phyloP scores from a whole-genome alignment of 37 sponge, comb jelly and placozoan species.

The Crambe crambe region DNA sequence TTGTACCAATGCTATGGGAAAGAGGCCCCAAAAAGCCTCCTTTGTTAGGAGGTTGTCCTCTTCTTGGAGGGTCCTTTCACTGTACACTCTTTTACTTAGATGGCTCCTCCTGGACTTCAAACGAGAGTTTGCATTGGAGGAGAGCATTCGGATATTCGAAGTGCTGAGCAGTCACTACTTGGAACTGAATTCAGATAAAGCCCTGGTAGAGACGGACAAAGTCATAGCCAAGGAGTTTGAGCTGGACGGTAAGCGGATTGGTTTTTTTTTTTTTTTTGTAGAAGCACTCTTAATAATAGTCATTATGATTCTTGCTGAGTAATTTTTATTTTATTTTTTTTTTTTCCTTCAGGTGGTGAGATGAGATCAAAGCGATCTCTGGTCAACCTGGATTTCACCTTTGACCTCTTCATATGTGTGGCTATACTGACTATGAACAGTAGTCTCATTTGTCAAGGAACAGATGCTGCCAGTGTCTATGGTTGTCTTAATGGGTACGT shows the following conservation, averaged over 20 bases:
- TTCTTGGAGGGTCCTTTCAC: too few species aligned
- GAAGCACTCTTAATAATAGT: too few species aligned
- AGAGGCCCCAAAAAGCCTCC: too few species aligned
- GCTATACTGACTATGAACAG: conserved; percentile 69
- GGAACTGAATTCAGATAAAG: conserved; percentile 79
- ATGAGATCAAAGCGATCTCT: conserved; percentile 10
- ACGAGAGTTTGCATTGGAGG: conserved; percentile 80
- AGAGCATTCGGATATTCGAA: conserved; percentile 85
- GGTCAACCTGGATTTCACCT: conserved; percentile 76
- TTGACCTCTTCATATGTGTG: conserved; percentile 87
- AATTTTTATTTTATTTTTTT: not conserved
- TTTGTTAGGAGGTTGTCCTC: too few species aligned
- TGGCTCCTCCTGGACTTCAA: conserved; percentile 91
- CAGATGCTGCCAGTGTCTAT: conserved; percentile 68
- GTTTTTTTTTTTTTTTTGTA: too few species aligned
- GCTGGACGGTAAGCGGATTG: conserved; percentile 45
- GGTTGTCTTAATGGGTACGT: conserved; percentile 65
- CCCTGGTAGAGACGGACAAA: conserved; percentile 60
- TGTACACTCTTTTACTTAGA: conserved; percentile 46
- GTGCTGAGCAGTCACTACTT: conserved; percentile 75
- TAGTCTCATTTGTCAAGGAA: conserved; percentile 30
- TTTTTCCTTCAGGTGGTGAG: conserved; percentile 46
- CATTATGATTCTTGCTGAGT: too few species aligned
- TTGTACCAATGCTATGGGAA: too few species aligned
- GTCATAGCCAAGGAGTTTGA: conserved; percentile 59